These are phyloP conservation scores for Formica selysi DNA, from an alignment of 1,140 invertebrate genomes.

Conservation along the genomic window DNA sequence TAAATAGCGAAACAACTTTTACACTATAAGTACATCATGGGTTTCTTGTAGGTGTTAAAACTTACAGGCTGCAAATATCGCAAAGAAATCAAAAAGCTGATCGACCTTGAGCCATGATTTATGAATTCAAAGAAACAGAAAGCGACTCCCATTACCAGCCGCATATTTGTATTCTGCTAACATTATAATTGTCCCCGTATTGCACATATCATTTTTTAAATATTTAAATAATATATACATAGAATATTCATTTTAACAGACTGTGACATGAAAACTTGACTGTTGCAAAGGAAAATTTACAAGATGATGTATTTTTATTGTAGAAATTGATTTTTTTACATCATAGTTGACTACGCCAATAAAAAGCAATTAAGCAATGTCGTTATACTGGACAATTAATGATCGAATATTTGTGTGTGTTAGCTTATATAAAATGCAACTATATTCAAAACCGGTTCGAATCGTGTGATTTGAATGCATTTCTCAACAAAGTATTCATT, in stretches of 20 bases:
- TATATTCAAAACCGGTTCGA: background rate
- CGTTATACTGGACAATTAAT: background rate
- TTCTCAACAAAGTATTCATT: background rate
- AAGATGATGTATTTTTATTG: background rate
- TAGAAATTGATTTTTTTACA: background rate
- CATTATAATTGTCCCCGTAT: background rate
- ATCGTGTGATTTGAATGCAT: background rate
- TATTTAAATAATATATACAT: background rate
- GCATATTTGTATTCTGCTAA: background rate
- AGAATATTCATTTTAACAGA: background rate
- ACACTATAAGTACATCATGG: background rate
- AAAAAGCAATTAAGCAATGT: background rate
- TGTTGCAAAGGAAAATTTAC: background rate
- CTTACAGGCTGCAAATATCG: background rate
- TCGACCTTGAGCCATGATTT: background rate
- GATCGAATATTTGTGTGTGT: background rate
- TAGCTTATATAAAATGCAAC: background rate
- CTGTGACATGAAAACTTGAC: background rate
- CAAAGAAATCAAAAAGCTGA: background rate
- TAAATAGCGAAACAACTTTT: constrained; percentile 45
- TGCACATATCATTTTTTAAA: background rate
- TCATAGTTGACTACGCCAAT: background rate
- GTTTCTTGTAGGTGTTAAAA: background rate
- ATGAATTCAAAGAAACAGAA: background rate
- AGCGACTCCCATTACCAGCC: too few relatives aligned